Base-by-base conservation (phyloP, 2,113 vertebrate species). In the Electrona antarctica region DNA sequence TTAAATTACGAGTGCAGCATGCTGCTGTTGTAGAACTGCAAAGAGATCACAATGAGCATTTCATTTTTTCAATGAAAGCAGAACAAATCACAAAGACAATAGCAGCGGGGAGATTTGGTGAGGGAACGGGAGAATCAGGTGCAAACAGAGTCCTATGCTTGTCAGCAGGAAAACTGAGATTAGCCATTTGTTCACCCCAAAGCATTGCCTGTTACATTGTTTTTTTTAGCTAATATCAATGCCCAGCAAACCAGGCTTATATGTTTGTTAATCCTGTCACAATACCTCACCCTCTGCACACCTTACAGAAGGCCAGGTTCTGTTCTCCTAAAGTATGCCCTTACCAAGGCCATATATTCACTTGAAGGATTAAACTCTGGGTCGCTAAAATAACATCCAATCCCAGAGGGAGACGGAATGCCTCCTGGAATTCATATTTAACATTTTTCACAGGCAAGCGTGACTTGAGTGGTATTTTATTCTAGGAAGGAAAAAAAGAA, bases 1-100 rank as follows among this genome's bases (percentile, higher is more conserved):
- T 77, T 84, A 70, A 77, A 78, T 69, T 78, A 61, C 73, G 82
- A 87, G 85, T 86, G 83, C 80, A 76, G 61, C 52, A 46, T 29
- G 56, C 78, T 81, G 71, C 60, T 50, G 61, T 21, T 50, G 61
- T 21, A 10, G 11, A 78, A 82, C 67, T 71, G 75, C 67, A 75
- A 78, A 73, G 60, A 69, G 67, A 78, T 69, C 67, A 78, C 73
- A 66, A 49, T 75, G 70, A 80, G 77, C 61, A 46, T 72, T 67
- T 50, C 14, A 57, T 85, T 79, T 87, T 6, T 64, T 52, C 6
- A 59, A 75, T 64, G 77, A 81, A 82, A 82, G 79, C 75, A 71
- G 68, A 78, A 79, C 77, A 75, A 88, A 86, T 74, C 71, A 71
- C 78, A 77, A 21, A 77, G 60, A 78, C 62, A 76, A 79, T 82